Evolutionary conservation across 2,113 vertebrate genomes (phyloP).

Genomic region (Phyllostomus hastatus): DNA sequence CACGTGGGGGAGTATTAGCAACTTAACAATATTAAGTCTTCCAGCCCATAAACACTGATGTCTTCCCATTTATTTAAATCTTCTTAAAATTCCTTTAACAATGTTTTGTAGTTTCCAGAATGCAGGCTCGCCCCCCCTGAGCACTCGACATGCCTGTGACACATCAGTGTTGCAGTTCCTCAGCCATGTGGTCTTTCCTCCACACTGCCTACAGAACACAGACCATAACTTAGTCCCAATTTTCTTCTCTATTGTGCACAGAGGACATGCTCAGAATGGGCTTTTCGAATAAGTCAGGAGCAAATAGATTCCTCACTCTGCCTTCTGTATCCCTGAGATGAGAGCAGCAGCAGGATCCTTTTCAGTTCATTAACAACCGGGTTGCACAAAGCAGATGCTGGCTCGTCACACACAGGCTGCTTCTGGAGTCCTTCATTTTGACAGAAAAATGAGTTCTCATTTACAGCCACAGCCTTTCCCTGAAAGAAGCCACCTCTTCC

Average conservation of each 20-base stretch:
- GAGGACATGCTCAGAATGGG: background rate
- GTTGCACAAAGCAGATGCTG: background rate
- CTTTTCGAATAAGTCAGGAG: background rate
- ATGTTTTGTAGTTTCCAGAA: background rate
- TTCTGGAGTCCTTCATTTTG: background rate
- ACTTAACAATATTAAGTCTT: background rate
- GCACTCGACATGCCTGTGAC: background rate
- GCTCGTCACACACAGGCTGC: background rate
- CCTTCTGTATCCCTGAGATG: background rate
- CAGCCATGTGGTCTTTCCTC: background rate
- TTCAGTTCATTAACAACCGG: background rate
- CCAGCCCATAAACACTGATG: background rate
- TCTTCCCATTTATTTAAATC: background rate
- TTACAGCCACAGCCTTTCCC: background rate
- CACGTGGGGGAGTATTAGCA: background rate
- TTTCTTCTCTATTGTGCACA: background rate
- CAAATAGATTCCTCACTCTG: background rate
- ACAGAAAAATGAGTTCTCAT: background rate
- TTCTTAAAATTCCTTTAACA: background rate
- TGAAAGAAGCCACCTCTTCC: background rate
- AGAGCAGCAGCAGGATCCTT: background rate
- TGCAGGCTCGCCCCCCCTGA: background rate
- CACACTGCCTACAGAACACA: background rate
- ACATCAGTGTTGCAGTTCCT: background rate
- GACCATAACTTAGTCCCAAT: background rate